Evolutionary conservation across 2,797 vertebrate genomes (phyloP).

Genomic region (Epinephelus awoara): DNA sequence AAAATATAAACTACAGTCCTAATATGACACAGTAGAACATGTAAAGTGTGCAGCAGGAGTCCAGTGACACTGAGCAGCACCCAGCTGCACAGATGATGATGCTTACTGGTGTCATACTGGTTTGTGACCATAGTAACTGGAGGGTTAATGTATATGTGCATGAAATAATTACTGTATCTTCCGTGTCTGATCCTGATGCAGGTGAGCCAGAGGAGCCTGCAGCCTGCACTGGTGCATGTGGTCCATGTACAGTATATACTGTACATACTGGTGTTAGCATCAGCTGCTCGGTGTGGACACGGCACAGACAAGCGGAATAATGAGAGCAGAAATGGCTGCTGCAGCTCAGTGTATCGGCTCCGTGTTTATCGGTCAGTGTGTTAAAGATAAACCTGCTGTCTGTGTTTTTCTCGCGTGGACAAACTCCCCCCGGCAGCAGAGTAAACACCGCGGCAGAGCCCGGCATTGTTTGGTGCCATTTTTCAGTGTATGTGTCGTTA

Average conservation of each 20-base stretch:
- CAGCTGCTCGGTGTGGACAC: not conserved
- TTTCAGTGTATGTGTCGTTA: constrained; percentile 43
- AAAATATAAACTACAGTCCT: no score
- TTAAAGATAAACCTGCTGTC: fast-evolving
- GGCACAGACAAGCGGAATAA: not conserved
- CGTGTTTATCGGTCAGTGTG: not conserved
- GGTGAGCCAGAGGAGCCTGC: not conserved
- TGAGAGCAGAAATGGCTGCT: not conserved
- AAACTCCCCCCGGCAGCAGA: not conserved
- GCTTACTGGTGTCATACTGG: no score
- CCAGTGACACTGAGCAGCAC: no score
- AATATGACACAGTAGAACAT: no score
- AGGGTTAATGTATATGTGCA: not conserved
- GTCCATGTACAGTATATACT: no score
- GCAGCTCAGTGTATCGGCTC: fast-evolving
- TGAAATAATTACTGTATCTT: no score
- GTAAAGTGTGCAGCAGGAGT: no score
- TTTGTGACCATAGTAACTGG: no score
- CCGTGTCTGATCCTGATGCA: not conserved
- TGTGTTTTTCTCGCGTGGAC: fast-evolving
- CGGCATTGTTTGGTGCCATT: constrained; percentile 54
- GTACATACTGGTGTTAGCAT: not conserved
- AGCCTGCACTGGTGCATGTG: not conserved
- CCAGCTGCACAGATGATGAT: no score
- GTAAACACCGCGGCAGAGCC: not conserved